Evolutionary conservation across 1,140 invertebrate genomes (phyloP), one percentile per base, ranked within the genome.

Genomic region (Danaus melanippus): DNA sequence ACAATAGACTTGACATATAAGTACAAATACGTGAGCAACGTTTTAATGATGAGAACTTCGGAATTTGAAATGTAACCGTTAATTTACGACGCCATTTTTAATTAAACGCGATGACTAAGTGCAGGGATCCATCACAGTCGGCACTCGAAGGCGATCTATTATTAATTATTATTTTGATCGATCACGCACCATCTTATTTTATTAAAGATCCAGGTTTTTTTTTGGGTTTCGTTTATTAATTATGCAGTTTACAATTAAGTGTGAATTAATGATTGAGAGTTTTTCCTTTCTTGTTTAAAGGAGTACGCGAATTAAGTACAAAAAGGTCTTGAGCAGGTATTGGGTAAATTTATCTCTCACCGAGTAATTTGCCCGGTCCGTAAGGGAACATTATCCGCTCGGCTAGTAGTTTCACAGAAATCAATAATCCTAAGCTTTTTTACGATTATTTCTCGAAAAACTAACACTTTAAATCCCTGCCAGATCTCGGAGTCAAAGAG

Each of bases 91-190:
- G 74, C 69, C 64, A 78, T 81, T 86, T 85, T 84, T 84, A 86
- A 86, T 86, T 86, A 86, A 84, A 84, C 71, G 64, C 83, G 80
- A 86, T 86, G 83, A 84, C 83, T 84, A 83, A 83, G 83, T 77
- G 75, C 70, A 64, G 69, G 74, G 74, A 79, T 79, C 74, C 76
- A 79, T 81, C 81, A 80, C 73, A 66, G 74, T 72, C 74, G 71
- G 69, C 69, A 66, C 66, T 76, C 69, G 67, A 63, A 63, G 69
- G 64, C 72, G 77, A 79, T 79, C 76, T 81, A 84, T 81, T 86
- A 83, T 84, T 86, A 84, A 86, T 86, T 86, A 86, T 83, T 86
- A 84, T 83, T 84, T 84, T 86, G 80, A 86, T 86, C 74, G 80
- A 85, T 85, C 77, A 79, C 73, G 74, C 66, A 69, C 58, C 74